Evolutionary conservation across 2,113 vertebrate genomes (phyloP).

Genomic region (Spheniscus mendiculus): DNA sequence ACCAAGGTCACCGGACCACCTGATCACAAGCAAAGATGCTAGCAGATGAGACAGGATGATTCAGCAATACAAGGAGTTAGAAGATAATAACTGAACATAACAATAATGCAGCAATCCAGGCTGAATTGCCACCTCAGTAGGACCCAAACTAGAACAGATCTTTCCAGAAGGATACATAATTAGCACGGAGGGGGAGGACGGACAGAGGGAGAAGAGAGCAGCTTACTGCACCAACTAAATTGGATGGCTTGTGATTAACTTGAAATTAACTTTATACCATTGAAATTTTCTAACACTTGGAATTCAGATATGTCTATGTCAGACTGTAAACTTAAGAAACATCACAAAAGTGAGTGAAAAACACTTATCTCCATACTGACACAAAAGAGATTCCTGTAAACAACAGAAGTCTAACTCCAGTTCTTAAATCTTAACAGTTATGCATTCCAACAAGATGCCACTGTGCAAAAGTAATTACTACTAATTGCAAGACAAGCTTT

Average conservation of each 20-base stretch:
- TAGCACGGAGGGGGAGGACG: rapidly evolving
- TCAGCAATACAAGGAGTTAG: constrained; percentile 25
- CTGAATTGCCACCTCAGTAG: neutral
- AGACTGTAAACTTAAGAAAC: neutral
- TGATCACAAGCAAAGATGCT: neutral
- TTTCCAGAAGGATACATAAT: neutral
- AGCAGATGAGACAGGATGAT: neutral
- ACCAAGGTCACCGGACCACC: constrained; percentile 7
- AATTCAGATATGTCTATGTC: neutral
- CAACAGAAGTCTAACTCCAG: neutral
- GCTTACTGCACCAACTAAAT: neutral
- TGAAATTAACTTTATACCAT: neutral
- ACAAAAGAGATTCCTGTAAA: neutral
- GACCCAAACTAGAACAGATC: neutral
- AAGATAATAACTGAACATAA: neutral
- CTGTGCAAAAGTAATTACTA: neutral
- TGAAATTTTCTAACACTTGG: neutral
- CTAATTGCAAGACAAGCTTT: neutral
- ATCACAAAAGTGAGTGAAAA: neutral
- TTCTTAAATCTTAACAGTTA: neutral
- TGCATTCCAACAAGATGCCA: neutral
- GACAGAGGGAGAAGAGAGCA: neutral
- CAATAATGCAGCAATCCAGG: neutral
- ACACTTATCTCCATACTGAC: too few species aligned
- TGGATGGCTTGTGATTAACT: neutral